A percentile compares a stretch with the other conserved stretches of the same genome.
Conservation (phyloP, 2,113 vertebrate species). For the Prunella fulvescens region DNA sequence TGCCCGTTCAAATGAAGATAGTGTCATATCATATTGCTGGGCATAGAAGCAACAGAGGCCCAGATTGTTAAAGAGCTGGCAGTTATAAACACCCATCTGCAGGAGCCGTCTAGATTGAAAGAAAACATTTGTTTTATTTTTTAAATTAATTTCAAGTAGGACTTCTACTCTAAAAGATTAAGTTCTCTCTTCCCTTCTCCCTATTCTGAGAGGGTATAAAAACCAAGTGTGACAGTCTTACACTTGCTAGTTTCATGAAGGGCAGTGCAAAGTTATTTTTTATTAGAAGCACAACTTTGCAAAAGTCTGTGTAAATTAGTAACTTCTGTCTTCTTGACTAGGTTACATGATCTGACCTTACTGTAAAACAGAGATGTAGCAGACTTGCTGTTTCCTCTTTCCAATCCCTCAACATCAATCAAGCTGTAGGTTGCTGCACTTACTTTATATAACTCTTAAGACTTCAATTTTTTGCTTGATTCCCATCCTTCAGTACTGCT, state of each 20-base stretch:
- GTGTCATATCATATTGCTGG: constrained; percentile 97
- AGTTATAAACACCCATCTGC: constrained; percentile 98
- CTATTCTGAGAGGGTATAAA: neutral
- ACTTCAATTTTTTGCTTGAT: neutral
- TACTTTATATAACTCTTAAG: neutral
- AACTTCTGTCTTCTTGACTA: neutral
- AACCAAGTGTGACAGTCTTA: neutral
- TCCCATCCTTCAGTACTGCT: neutral
- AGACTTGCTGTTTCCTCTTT: neutral
- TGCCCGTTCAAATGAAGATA: constrained; percentile 93
- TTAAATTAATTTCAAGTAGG: neutral
- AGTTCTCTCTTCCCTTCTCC: neutral
- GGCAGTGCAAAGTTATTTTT: neutral
- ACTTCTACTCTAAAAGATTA: neutral
- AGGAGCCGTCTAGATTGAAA: constrained; percentile 84
- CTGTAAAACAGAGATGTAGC: neutral
- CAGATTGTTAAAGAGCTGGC: constrained; percentile 96
- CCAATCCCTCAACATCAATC: neutral
- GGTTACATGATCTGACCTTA: neutral
- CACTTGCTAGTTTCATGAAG: neutral
- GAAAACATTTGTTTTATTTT: neutral
- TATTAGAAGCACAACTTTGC: neutral
- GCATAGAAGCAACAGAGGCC: constrained; percentile 97
- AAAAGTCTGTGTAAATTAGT: neutral
- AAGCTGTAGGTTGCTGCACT: neutral